Evolutionary conservation across 2,113 vertebrate species (phyloP).

Genomic region (Brienomyrus longianalis): DNA sequence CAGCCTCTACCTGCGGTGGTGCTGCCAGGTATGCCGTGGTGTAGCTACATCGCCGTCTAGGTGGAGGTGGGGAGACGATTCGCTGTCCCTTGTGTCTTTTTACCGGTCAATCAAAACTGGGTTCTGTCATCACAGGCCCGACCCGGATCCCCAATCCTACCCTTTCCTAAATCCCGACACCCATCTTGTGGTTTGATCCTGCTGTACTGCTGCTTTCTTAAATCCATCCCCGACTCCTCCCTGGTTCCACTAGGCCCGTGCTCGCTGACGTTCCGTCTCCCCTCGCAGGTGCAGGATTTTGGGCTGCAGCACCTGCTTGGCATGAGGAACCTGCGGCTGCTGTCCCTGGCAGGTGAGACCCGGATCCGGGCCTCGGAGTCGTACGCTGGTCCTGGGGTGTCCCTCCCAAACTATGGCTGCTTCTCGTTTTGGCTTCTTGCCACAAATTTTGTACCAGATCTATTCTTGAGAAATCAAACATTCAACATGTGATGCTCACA

Average conservation of each 20-base stretch:
- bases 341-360: conserved; percentile 82
- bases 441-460: background rate
- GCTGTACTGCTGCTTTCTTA: background rate
- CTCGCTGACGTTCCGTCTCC: background rate
- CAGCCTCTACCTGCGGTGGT: conserved; percentile 96
- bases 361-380: too few relatives aligned
- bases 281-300: conserved; percentile 86
- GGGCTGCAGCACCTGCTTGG: conserved; percentile 93
- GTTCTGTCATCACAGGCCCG: background rate
- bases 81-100: background rate
- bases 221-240: background rate
- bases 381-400: background rate
- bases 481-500: background rate
- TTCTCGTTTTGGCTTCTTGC: background rate
- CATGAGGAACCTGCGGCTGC: conserved; percentile 89
- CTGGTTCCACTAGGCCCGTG: background rate
- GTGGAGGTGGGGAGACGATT: background rate
- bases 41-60: too few relatives aligned
- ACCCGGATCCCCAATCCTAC: background rate
- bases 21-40: conserved; percentile 80
- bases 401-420: background rate
- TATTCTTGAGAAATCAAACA: background rate
- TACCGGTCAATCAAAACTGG: background rate
- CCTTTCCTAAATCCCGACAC: background rate
- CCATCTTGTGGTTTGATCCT: background rate